Evolutionary conservation across 2,888 invertebrate genomes (phyloP), one percentile per base, ranked within the genome.

Genomic region (Ormyrus rosae): DNA sequence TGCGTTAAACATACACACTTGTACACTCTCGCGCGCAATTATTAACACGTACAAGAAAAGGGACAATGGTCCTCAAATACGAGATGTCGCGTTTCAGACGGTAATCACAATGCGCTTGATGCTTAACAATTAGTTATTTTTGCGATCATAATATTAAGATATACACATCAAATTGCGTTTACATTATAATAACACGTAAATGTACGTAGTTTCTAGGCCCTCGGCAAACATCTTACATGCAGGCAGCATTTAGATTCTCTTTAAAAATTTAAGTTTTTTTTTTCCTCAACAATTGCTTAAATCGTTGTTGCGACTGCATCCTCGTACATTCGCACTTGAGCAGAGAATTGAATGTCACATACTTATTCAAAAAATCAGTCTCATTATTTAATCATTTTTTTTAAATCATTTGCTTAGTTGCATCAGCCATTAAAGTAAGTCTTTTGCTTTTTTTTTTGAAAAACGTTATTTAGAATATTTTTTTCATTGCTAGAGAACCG

Each of bases 51-150:
- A 60, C 58, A 80, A 70, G 68, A 71, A 67, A 69, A 65, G 51
- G 60, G 77, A 81, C 58, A 82, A 58, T 80, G 73, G 81, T 76
- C 76, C 79, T 79, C 76, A 58, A 77, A 53, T 79, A 81, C 75
- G 77, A 80, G 71, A 80, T 80, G 73, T 82, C 72, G 67, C 69
- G 73, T 83, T 82, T 82, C 82, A 82, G 83, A 83, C 83, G 80
- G 82, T 85, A 83, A 88, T 87, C 86, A 87, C 85, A 86, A 87
- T 88, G 85, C 85, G 87, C 87, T 87, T 86, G 85, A 87, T 84
- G 84, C 74, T 80, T 80, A 80, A 74, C 69, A 75, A 68, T 73
- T 68, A 73, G 10, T 73, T 60, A 86, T 85, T 85, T 85, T 83
- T 85, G 78, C 71, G 50, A 68, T 78, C 71, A 73, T 46, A 34